These are phyloP conservation scores for Amblyopsis rosae DNA, from an alignment of 2,113 vertebrate species.

Conservation along the genomic window DNA sequence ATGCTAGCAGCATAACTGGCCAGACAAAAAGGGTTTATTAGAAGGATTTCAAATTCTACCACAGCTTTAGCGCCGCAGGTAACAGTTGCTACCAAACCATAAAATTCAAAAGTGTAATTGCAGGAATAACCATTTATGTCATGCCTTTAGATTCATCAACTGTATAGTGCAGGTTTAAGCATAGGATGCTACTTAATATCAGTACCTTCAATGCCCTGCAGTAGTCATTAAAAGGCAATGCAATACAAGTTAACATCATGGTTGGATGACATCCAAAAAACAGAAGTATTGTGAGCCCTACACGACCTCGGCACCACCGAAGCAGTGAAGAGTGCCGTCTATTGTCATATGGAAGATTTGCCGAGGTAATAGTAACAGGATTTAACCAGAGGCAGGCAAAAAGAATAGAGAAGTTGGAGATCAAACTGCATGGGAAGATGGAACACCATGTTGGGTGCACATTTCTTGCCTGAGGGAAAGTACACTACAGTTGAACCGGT, in stretches of 20 bases:
- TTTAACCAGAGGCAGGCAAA: slow-evolving; percentile 18
- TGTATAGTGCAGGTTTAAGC: not conserved
- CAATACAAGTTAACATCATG: slow-evolving; percentile 8
- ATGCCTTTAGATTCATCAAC: not conserved
- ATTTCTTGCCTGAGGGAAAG: not conserved
- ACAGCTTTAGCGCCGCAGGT: not conserved
- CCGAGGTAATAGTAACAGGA: slow-evolving; percentile 45
- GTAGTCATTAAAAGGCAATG: not conserved
- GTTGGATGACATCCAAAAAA: slow-evolving; percentile 3
- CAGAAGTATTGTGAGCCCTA: slow-evolving; percentile 3
- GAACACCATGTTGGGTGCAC: not conserved
- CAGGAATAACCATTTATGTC: not conserved
- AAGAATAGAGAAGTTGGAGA: slow-evolving; percentile 24
- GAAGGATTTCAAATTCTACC: not conserved
- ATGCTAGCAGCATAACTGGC: not conserved
- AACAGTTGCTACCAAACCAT: not conserved
- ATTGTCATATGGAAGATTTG: slow-evolving; percentile 45
- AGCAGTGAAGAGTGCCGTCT: slow-evolving; percentile 40
- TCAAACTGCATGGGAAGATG: slow-evolving; percentile 24
- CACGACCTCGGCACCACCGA: slow-evolving; percentile 17
- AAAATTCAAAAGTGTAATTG: not conserved
- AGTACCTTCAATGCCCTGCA: not conserved
- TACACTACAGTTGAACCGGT: not conserved
- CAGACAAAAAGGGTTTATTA: slow-evolving; percentile 1
- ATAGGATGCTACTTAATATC: not conserved